phyloP scores from a whole-genome alignment of 2,888 invertebrate genomes.

The Lobophora halterata region DNA sequence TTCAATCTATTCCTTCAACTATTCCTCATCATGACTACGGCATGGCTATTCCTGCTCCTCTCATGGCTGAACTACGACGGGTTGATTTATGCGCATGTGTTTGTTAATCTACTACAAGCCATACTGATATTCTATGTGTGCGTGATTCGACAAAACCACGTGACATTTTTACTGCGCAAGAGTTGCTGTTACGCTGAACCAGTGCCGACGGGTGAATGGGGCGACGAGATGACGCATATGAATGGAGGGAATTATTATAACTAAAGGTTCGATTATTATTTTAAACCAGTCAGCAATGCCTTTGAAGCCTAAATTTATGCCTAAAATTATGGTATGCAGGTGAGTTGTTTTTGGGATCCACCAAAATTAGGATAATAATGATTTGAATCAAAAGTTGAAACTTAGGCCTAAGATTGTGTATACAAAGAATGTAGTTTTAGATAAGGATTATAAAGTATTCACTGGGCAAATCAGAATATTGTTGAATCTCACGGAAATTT shows the following conservation, averaged over 20 bases:
- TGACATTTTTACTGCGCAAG: slow-evolving; percentile 88
- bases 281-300: no score
- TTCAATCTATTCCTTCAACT: slow-evolving; percentile 90
- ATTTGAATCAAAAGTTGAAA: no score
- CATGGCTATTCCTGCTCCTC: slow-evolving; percentile 88
- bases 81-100: slow-evolving; percentile 86
- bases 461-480: no score
- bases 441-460: no score
- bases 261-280: no score
- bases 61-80: slow-evolving; percentile 88
- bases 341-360: no score
- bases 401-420: no score
- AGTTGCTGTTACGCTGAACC: slow-evolving; percentile 90
- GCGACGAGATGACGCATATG: slow-evolving; percentile 94
- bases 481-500: slow-evolving; percentile 17
- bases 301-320: no score
- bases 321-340: no score
- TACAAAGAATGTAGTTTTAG: no score
- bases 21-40: slow-evolving; percentile 86
- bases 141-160: slow-evolving; percentile 88
- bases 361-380: no score
- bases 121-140: slow-evolving; percentile 89
- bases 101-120: slow-evolving; percentile 88
- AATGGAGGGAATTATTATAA: slow-evolving; percentile 83
- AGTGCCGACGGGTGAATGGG: slow-evolving; percentile 90